Conservation (phyloP, 2,113 vertebrate genomes). For the Hyaena hyaena region DNA sequence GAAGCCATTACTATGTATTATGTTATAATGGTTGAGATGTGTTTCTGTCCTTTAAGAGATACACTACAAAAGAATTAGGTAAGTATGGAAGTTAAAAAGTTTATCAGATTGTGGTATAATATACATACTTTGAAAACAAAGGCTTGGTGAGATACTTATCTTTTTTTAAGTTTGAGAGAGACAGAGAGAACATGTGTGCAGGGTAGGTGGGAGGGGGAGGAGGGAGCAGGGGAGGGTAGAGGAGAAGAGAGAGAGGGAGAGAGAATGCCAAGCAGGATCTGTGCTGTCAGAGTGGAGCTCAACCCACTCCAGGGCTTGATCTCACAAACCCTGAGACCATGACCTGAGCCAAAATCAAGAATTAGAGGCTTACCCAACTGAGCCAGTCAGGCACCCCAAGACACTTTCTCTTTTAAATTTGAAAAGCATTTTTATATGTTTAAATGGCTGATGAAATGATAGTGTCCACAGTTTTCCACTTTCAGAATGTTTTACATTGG, state of each 20-base stretch:
- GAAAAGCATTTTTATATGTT: neutral
- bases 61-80: neutral
- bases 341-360: no score
- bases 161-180: neutral
- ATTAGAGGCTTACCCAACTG: no score
- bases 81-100: neutral
- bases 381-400: neutral
- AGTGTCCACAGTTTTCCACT: neutral
- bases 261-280: no score
- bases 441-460: neutral
- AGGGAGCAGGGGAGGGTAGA: no score
- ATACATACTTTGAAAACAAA: neutral
- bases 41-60: neutral
- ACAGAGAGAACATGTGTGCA: no score
- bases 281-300: no score
- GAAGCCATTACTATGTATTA: conserved; percentile 19
- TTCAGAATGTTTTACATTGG: neutral
- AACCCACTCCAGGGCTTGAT: no score
- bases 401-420: neutral
- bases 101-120: neutral
- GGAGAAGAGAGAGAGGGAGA: no score
- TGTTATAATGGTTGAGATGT: conserved; percentile 14
- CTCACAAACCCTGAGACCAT: no score
- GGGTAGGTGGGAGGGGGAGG: no score
- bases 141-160: neutral